These are phyloP conservation scores for Acleris emargana DNA, from an alignment of 2,888 invertebrate species.

Conservation along the genomic window DNA sequence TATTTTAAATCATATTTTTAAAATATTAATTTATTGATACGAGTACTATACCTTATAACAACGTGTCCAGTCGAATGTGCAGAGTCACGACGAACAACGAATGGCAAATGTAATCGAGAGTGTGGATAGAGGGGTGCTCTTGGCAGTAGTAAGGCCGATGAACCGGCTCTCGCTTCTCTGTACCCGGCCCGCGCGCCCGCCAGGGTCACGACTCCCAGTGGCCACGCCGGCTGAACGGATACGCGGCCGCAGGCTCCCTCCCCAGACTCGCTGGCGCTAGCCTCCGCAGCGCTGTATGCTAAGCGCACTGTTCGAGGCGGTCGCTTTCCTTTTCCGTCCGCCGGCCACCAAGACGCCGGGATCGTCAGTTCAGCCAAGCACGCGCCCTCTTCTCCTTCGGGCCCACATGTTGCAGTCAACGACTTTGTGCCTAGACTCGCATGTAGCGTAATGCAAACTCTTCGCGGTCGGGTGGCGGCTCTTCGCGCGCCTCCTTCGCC, in stretches of 20 bases:
- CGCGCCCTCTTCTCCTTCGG: slow-evolving; percentile 95
- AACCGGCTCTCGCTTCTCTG: slow-evolving; percentile 92
- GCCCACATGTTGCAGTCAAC: slow-evolving; percentile 95
- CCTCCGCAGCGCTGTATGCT: slow-evolving; percentile 95
- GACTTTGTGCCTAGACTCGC: slow-evolving; percentile 85
- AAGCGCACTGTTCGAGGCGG: slow-evolving; percentile 91
- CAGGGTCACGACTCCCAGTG: slow-evolving; percentile 87
- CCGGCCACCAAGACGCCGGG: slow-evolving; percentile 96
- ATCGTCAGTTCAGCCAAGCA: slow-evolving; percentile 95
- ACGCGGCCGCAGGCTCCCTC: slow-evolving; percentile 89
- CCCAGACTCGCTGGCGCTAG: slow-evolving; percentile 86
- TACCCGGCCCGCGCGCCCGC: slow-evolving; percentile 91
- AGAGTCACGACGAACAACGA: slow-evolving; percentile 90
- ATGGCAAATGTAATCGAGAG: slow-evolving; percentile 95
- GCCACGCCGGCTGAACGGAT: slow-evolving; percentile 86
- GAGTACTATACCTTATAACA: slow-evolving; percentile 89
- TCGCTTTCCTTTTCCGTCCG: slow-evolving; percentile 83
- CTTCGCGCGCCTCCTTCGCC: slow-evolving; percentile 92
- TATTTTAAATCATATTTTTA: not conserved
- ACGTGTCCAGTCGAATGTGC: slow-evolving; percentile 89
- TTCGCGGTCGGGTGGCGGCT: slow-evolving; percentile 87
- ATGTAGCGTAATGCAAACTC: slow-evolving; percentile 92
- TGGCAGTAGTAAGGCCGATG: slow-evolving; percentile 93
- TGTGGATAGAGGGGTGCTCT: slow-evolving; percentile 95
- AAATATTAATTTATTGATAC: not conserved